Conservation (phyloP, 92 coral and sea anemone genomes). For the Porites lobata region DNA sequence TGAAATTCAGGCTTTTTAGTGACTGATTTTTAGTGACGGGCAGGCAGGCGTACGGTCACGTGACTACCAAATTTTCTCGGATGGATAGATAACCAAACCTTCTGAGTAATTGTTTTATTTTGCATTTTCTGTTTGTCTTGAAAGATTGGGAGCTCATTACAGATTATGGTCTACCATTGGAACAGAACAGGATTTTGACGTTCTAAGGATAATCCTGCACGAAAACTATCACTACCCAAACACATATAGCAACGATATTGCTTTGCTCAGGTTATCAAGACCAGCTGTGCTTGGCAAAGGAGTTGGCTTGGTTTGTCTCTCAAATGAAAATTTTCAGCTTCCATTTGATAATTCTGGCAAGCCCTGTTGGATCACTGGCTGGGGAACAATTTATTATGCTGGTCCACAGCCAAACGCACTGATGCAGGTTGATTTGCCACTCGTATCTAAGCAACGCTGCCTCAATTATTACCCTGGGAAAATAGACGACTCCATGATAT, state of each 20-base stretch:
- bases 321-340: conserved; percentile 3
- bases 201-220: conserved; percentile 16
- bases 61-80: no score
- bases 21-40: no score
- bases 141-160: conserved; percentile 44
- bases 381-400: conserved; percentile 16
- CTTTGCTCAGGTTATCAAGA: conserved; percentile 5
- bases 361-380: conserved; percentile 37
- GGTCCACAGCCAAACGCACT: conserved; percentile 17
- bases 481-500: conserved; percentile 24
- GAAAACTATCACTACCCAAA: not conserved
- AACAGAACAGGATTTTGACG: conserved; percentile 30
- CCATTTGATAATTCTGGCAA: conserved; percentile 24
- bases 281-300: conserved; percentile 27
- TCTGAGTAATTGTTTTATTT: no score
- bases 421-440: conserved; percentile 13
- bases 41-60: no score
- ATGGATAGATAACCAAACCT: no score
- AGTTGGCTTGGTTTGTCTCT: conserved; percentile 33
- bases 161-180: conserved; percentile 1
- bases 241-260: conserved; percentile 9
- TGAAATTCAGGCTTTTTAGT: no score
- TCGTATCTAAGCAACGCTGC: conserved; percentile 25
- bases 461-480: not conserved
- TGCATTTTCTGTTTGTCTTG: not conserved